Percentiles rank a stretch among this genome's conserved stretches.
Conservation (phyloP, 23 tunicate species). For the Styela clava region DNA sequence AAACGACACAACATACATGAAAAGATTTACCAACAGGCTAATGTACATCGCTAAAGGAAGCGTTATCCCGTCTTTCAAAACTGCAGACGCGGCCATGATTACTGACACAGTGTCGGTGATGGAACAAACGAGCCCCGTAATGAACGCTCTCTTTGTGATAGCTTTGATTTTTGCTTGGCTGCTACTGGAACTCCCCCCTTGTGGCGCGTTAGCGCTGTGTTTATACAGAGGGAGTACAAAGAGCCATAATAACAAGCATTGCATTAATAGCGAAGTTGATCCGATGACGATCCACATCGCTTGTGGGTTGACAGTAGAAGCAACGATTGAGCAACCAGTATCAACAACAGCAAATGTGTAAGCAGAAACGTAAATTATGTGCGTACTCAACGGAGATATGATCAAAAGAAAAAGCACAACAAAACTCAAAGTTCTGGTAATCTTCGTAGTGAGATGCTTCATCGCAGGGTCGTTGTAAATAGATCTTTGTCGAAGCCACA, state of each 20-base stretch:
- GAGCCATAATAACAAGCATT: neutral
- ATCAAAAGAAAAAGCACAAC: neutral
- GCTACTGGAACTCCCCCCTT: neutral
- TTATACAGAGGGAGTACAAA: neutral
- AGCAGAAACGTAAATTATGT: neutral
- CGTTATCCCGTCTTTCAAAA: neutral
- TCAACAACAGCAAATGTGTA: neutral
- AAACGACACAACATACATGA: neutral
- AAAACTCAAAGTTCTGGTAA: slow-evolving; percentile 4
- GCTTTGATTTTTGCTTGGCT: neutral
- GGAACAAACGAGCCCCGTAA: neutral
- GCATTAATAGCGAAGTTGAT: slow-evolving; percentile 5
- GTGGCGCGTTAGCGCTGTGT: neutral
- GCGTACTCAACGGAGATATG: too few species aligned
- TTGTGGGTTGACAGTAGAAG: neutral
- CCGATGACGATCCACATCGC: slow-evolving; percentile 1
- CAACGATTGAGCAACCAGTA: neutral
- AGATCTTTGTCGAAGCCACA: slow-evolving; percentile 9
- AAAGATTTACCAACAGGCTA: neutral
- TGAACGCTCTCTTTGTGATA: neutral
- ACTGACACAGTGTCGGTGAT: neutral
- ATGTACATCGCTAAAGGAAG: neutral
- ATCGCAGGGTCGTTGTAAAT: slow-evolving; percentile 9
- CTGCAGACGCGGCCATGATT: neutral
- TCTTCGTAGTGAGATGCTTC: neutral